phyloP scores from a whole-genome alignment of 2,888 invertebrate species.

The Pammene fasciana region DNA sequence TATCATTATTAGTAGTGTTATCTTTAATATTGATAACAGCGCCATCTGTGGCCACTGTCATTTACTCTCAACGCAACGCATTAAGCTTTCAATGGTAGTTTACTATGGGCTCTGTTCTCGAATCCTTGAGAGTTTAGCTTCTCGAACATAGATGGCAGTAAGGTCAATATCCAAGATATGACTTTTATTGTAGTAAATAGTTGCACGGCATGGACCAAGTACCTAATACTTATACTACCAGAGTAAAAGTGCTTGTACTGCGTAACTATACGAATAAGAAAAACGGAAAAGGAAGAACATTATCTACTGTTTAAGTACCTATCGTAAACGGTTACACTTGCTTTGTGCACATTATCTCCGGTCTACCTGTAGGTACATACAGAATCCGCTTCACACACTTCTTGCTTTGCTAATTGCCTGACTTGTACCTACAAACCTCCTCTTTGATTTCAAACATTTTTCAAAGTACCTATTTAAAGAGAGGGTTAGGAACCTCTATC shows the following conservation, averaged over 20 bases:
- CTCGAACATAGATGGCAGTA: conserved; percentile 15
- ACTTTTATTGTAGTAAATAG: too few relatives aligned
- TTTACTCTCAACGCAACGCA: background rate
- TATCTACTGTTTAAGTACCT: too few relatives aligned
- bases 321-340: too few relatives aligned
- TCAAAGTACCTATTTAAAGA: background rate
- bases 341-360: background rate
- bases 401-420: background rate
- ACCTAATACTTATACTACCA: too few relatives aligned
- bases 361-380: background rate
- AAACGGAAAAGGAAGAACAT: too few relatives aligned
- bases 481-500: conserved; percentile 35
- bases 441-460: background rate
- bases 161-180: background rate
- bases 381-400: conserved; percentile 15
- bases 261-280: too few relatives aligned
- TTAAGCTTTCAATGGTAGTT: background rate
- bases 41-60: background rate
- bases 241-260: too few relatives aligned
- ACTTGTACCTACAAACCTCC: background rate
- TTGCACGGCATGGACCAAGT: too few relatives aligned
- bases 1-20: background rate
- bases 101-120: background rate
- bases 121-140: background rate
- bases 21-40: background rate